Percentiles rank a stretch among this genome's conserved stretches.
Evolutionary conservation across 2,113 vertebrate genomes (phyloP).

Genomic region (Uropsilus gracilis): DNA sequence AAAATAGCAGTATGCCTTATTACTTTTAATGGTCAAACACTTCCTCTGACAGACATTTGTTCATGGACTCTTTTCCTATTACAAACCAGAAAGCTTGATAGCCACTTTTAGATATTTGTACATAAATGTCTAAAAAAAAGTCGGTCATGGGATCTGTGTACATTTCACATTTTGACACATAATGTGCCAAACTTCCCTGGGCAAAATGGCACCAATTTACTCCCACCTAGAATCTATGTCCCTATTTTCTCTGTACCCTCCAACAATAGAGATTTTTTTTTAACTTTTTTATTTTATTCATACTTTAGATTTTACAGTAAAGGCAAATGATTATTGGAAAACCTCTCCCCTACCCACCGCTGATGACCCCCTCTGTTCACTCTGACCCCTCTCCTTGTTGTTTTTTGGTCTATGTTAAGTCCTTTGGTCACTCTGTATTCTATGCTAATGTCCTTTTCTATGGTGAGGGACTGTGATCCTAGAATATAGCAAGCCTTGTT

Average conservation of each 20-base stretch:
- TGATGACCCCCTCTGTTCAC: too few relatives aligned
- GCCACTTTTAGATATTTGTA: neutral
- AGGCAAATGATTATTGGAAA: too few relatives aligned
- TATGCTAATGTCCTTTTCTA: too few relatives aligned
- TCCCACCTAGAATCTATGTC: too few relatives aligned
- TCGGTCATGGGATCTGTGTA: neutral
- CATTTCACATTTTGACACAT: neutral
- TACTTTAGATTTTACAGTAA: too few relatives aligned
- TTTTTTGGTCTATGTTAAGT: too few relatives aligned
- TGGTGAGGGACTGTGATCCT: too few relatives aligned
- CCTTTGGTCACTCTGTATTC: too few relatives aligned
- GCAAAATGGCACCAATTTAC: neutral
- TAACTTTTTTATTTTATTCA: neutral
- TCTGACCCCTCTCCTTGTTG: too few relatives aligned
- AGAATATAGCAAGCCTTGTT: too few relatives aligned
- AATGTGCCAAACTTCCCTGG: neutral
- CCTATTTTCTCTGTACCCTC: neutral
- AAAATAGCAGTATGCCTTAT: conserved; percentile 40
- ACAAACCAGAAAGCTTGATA: neutral
- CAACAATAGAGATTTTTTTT: neutral
- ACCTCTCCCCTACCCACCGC: too few relatives aligned
- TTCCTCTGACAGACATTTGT: conserved; percentile 8
- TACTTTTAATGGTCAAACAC: neutral
- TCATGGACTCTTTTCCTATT: neutral
- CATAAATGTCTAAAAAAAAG: neutral